Evolutionary conservation across 2,888 invertebrate species (phyloP).

Genomic region (Caenorhabditis auriculariae): DNA sequence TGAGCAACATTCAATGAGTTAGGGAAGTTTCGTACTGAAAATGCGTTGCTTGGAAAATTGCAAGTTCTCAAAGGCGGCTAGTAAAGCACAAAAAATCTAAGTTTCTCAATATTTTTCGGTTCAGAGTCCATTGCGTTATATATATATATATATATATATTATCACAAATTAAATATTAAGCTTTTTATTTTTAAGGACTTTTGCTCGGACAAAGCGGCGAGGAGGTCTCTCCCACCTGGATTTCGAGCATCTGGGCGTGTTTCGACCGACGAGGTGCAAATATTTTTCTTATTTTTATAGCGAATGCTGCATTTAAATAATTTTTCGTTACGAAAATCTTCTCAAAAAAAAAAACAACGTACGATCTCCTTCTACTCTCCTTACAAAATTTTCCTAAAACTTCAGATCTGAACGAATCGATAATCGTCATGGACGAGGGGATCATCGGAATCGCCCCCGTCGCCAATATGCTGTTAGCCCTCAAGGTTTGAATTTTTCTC

Average conservation of each 20-base stretch:
- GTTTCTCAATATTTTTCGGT: too few relatives aligned
- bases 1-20: too few relatives aligned
- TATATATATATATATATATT: too few relatives aligned
- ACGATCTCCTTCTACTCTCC: neutral
- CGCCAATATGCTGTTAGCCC: slow-evolving; percentile 27
- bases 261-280: slow-evolving; percentile 33
- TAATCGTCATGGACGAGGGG: slow-evolving; percentile 39
- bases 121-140: too few relatives aligned
- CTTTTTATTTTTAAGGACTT: slow-evolving; percentile 30
- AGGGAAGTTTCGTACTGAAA: too few relatives aligned
- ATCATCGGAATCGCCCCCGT: slow-evolving; percentile 16
- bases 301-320: neutral
- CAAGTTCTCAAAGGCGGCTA: too few relatives aligned
- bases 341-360: slow-evolving; percentile 4
- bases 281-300: neutral
- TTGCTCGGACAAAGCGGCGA: slow-evolving; percentile 41
- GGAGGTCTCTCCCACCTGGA: slow-evolving; percentile 35
- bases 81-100: too few relatives aligned
- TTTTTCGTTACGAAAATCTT: neutral
- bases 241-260: slow-evolving; percentile 41
- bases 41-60: too few relatives aligned
- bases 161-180: too few relatives aligned
- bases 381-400: neutral
- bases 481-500: slow-evolving; percentile 17
- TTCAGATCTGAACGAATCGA: slow-evolving; percentile 32